Conservation (phyloP, 2,113 vertebrate genomes). For the Mastomys coucha region DNA sequence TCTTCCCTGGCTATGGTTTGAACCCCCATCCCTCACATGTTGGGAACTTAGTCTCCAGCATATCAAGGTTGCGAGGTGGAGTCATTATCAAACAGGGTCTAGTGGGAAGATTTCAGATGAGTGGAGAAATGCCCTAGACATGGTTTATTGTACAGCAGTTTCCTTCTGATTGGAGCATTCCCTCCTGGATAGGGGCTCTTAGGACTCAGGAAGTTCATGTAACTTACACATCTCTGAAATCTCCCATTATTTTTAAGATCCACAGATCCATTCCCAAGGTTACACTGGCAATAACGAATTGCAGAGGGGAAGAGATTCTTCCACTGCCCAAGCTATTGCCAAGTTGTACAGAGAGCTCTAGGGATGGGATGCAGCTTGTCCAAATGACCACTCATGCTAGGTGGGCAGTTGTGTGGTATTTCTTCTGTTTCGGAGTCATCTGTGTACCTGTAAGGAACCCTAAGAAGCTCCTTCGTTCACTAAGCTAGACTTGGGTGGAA, state of each 20-base stretch:
- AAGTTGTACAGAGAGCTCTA: neutral
- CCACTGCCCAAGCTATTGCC: neutral
- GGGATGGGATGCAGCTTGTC: too few relatives aligned
- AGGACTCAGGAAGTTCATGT: neutral
- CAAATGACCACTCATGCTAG: neutral
- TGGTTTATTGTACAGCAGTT: neutral
- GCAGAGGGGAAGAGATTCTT: neutral
- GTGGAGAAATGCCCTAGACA: neutral
- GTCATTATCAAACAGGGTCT: neutral
- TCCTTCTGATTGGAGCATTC: neutral
- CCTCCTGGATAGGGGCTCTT: neutral
- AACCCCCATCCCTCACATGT: neutral
- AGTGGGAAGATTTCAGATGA: neutral
- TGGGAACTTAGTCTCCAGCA: neutral
- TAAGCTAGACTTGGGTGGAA: neutral
- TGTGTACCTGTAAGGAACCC: neutral
- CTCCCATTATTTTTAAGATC: neutral
- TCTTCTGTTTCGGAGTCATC: too few relatives aligned
- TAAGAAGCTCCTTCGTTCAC: neutral
- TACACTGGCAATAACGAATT: neutral
- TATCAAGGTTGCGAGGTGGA: neutral
- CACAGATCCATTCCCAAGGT: neutral
- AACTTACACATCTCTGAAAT: neutral
- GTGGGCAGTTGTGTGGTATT: neutral
- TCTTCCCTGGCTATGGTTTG: neutral